phyloP scores from a whole-genome alignment of 2,113 vertebrate genomes.

The Panurus biarmicus region DNA sequence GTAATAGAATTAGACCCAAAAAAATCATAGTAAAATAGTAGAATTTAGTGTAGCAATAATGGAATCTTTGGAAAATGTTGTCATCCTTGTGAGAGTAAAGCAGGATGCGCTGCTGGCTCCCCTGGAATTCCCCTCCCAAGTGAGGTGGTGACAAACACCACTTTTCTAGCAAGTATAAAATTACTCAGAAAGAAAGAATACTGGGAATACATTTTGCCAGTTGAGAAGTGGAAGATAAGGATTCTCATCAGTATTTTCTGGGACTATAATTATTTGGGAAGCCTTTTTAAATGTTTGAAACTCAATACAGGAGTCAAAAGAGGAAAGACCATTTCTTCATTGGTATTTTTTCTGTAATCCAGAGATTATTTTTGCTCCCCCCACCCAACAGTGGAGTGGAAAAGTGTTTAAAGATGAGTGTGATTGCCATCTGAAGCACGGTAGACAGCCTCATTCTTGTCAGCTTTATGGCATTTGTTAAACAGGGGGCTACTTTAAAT shows the following conservation, averaged over 20 bases:
- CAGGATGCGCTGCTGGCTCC: background rate
- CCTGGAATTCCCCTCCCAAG: background rate
- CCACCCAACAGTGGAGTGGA: rapidly evolving
- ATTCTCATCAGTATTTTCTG: background rate
- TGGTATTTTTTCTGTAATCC: background rate
- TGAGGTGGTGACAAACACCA: background rate
- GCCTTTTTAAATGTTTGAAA: background rate
- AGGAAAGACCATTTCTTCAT: background rate
- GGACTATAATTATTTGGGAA: background rate
- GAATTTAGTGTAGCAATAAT: background rate
- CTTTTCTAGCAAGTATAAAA: background rate
- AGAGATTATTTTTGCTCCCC: background rate
- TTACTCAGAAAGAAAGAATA: background rate
- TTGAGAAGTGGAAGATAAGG: background rate
- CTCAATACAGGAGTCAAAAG: background rate
- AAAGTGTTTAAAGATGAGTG: background rate
- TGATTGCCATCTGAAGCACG: background rate
- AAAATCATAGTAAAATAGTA: background rate
- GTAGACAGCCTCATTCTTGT: background rate
- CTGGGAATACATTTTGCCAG: background rate
- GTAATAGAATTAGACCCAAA: conserved; percentile 13
- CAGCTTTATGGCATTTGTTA: background rate
- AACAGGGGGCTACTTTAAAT: background rate
- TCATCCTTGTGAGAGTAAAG: background rate
- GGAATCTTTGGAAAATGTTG: background rate